Evolutionary conservation across 2,113 vertebrate species (phyloP).

Genomic region (Pithys albifrons): DNA sequence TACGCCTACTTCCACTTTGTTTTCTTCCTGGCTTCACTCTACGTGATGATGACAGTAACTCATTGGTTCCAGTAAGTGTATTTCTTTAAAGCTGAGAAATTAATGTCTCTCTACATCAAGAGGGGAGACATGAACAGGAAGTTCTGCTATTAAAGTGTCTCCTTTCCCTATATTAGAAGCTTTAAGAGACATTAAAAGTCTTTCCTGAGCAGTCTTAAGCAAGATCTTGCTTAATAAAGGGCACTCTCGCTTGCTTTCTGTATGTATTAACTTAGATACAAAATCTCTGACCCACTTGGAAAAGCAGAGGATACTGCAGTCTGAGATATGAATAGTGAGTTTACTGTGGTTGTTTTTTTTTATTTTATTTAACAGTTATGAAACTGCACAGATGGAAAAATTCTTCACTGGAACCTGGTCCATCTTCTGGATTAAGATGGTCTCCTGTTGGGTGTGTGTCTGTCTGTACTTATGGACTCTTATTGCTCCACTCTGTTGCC

Average conservation of each 20-base stretch:
- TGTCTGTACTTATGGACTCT: constrained; percentile 89
- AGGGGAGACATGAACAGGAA: neutral
- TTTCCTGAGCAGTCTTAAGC: neutral
- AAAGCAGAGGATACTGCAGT: neutral
- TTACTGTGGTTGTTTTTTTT: neutral
- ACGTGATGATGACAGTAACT: constrained; percentile 98
- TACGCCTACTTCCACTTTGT: constrained; percentile 95
- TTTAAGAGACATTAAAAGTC: neutral
- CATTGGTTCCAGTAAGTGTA: constrained; percentile 97
- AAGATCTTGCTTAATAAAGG: neutral
- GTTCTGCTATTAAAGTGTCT: neutral
- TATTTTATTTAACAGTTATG: constrained; percentile 76
- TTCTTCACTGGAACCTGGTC: constrained; percentile 91
- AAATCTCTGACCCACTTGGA: neutral
- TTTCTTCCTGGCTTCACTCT: constrained; percentile 95
- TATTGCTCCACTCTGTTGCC: constrained; percentile 87
- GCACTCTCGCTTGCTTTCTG: neutral
- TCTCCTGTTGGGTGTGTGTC: constrained; percentile 93
- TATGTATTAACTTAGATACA: neutral
- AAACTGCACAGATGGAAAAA: constrained; percentile 87
- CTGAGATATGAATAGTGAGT: neutral
- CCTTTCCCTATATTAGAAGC: neutral
- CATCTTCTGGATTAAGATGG: constrained; percentile 97
- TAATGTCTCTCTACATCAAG: neutral
- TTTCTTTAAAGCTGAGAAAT: neutral